Base-by-base conservation (phyloP, 2,797 vertebrate genomes). In the Thunnus albacares region DNA sequence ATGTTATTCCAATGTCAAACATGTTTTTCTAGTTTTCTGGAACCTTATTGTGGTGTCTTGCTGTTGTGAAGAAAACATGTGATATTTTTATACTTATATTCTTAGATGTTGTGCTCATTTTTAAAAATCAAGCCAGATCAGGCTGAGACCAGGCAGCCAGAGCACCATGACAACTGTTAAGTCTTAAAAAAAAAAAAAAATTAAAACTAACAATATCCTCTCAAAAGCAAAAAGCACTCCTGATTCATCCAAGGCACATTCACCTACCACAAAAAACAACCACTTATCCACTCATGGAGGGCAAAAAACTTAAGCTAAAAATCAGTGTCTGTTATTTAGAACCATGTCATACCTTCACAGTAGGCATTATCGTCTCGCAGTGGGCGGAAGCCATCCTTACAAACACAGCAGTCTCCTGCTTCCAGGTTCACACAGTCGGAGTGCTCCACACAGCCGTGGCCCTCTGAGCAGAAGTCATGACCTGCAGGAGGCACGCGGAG, bases 321-420 rank as follows among this genome's bases (percentile, higher is more conserved):
- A 75, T 84, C 71, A 55, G 17, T 41, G 49, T 63, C 78, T 80
- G 70, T 72, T 51, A 77, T 75, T 77, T 56, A 53, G 59, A 79
- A 62, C 38, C 38, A 24, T 53, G 71, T 24, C 13, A 72, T 96
- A 99, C 98, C 98, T 98, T 99, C 97, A 80, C 98, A 99, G 94
- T 99, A 99, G 79, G 97, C 97, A 33, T 96, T 98, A 94, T 99
- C 98, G 41, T 98, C 96, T 28, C 98, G 95, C 72, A 99, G 97
- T 18, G 98, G 95, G 69, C 96, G 94, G 90, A 99, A 99, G 51
- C 98, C 98, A 15, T 98, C 97, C 55, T 96, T 96, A 87, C 98
- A 99, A 87, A 94, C 96, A 75, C 98, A 99, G 85, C 96, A 96
- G 43, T 96, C 95, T 75, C 96, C 97, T 47, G 97, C 97, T 77